Conservation (phyloP, 2,888 invertebrate species). For the Drosophila anceps region DNA sequence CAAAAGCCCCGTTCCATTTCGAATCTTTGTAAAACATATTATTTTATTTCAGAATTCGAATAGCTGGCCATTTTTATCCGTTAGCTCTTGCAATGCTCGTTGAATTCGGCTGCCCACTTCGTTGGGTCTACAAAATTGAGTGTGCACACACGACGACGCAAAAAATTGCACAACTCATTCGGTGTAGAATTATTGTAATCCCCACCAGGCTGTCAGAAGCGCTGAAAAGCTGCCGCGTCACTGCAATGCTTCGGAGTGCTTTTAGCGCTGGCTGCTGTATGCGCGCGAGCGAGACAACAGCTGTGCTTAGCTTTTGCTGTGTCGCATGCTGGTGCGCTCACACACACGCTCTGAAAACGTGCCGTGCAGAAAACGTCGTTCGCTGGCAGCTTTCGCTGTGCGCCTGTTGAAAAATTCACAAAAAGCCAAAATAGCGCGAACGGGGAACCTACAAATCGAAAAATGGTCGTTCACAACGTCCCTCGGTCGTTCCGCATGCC, state of each 20-base stretch:
- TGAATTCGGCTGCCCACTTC: constrained; percentile 52
- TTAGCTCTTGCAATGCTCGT: constrained; percentile 28
- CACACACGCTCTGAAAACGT: constrained; percentile 17
- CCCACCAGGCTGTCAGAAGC: constrained; percentile 79
- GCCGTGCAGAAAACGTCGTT: constrained; percentile 37
- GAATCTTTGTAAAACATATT: constrained; percentile 27
- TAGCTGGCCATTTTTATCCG: background rate
- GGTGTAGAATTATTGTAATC: constrained; percentile 85
- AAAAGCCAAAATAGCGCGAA: constrained; percentile 82
- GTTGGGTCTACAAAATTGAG: constrained; percentile 62
- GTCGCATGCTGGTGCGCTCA: constrained; percentile 34
- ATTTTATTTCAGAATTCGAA: background rate
- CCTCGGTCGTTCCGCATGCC: constrained; percentile 55
- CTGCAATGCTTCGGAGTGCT: constrained; percentile 59
- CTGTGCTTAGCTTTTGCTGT: constrained; percentile 33
- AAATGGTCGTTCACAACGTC: constrained; percentile 64
- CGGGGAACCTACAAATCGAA: constrained; percentile 68
- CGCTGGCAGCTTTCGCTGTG: constrained; percentile 53
- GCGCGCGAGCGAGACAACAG: constrained; percentile 48
- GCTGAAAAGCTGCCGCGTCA: background rate
- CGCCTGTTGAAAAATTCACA: constrained; percentile 76
- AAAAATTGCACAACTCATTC: constrained; percentile 82
- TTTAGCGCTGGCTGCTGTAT: constrained; percentile 35
- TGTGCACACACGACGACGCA: constrained; percentile 53
- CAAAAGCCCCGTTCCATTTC: constrained; percentile 27